Evolutionary conservation across 1,140 invertebrate genomes (phyloP), one percentile per base, ranked within the genome.

Genomic region (Vollenhovia emeryi): DNA sequence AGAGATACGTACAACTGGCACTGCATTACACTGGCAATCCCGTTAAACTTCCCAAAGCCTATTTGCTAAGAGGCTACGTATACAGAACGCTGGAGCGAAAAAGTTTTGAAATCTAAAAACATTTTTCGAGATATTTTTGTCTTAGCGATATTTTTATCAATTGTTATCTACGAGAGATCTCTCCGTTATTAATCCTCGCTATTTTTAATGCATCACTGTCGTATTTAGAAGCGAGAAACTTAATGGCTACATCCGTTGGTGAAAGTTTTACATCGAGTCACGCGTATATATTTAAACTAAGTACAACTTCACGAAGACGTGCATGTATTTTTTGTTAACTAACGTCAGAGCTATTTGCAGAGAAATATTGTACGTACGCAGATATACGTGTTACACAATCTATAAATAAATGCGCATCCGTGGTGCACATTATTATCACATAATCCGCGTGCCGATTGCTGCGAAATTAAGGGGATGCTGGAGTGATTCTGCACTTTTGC

Each of bases 11-110:
- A 60, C 33, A 40, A 57, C 21, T 75, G 21, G 40, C 73, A 74
- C 9, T 21, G 24, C 18, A 48, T 13, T 30, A 15, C 8, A 27
- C 4, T 30, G n/a, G 50, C 27, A 66, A 50, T 66, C 75, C 75
- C 59, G 50, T 48, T 36, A 78, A 78, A 78, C 27, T 78, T 66
- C 9, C 40, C 11, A 66, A 66, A 78, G 43, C 30, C 15, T 50
- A 7, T 24, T 66, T 15, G 36, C 27, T 50, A 21, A 24, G n/a
- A 40, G 13, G 24, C 7, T 30, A 9, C 13, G 15, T 21, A n/a
- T n/a, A 48, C 18, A 21, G 3, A 1, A 13, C 24, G 6, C 27
- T 52, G 40, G 68, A 78, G 8, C 27, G 11, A 64, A 59, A 43
- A 40, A 24, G 3, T 40, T 55, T 7, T 24, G 27, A 57, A 66